A percentile compares a stretch with the other conserved stretches of the same genome.
phyloP scores from a whole-genome alignment of 1,140 invertebrate genomes.

The Linepithema humile region DNA sequence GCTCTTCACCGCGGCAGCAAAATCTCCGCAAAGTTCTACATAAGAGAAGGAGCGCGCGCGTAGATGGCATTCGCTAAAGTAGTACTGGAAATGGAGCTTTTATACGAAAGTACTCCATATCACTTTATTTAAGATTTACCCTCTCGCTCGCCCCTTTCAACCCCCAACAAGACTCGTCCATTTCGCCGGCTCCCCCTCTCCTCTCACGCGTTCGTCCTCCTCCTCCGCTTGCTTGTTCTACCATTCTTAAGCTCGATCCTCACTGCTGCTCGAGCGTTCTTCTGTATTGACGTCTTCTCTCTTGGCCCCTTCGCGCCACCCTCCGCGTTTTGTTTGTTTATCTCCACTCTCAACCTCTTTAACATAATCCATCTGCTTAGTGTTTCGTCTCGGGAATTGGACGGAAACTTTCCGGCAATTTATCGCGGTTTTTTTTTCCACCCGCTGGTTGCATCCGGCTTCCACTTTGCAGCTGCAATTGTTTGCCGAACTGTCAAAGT shows the following conservation, averaged over 20 bases:
- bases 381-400: constrained; percentile 68
- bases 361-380: constrained; percentile 71
- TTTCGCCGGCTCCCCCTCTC: constrained; percentile 78
- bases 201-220: constrained; percentile 55
- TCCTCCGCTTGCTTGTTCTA: constrained; percentile 56
- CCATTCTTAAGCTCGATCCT: constrained; percentile 74
- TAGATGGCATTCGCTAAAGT: constrained; percentile 79
- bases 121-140: constrained; percentile 86
- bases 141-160: constrained; percentile 84
- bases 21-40: constrained; percentile 68
- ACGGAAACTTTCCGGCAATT: constrained; percentile 66
- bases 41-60: constrained; percentile 58
- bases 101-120: constrained; percentile 85
- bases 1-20: constrained; percentile 62
- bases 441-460: neutral
- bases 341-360: constrained; percentile 70
- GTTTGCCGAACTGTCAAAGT: constrained; percentile 30
- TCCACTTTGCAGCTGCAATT: neutral
- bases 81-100: constrained; percentile 84
- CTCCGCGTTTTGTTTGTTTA: constrained; percentile 73
- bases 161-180: constrained; percentile 85
- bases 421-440: constrained; percentile 44
- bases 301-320: constrained; percentile 39
- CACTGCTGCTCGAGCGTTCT: constrained; percentile 71
- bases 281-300: constrained; percentile 73